Conservation (phyloP, 92 coral and sea anemone genomes). For the Epizoanthus ramosus region DNA sequence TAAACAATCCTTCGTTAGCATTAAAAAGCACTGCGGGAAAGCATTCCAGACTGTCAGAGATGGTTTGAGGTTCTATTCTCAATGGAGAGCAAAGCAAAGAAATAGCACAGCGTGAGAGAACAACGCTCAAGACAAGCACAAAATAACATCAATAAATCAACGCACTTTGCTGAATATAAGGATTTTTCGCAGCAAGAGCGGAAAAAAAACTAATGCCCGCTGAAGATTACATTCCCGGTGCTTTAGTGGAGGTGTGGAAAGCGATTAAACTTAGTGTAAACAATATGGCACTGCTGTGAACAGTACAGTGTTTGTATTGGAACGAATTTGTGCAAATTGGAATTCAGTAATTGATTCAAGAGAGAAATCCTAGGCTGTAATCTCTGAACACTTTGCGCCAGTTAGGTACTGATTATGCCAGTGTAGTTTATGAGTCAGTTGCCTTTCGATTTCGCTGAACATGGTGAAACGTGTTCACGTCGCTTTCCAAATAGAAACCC, state of each 20-base stretch:
- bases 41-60: conserved; percentile 37
- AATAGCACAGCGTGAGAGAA: conserved; percentile 24
- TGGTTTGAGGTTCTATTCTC: conserved; percentile 25
- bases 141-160: conserved; percentile 1
- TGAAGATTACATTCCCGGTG: conserved; percentile 10
- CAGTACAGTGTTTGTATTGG: conserved; percentile 35
- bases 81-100: conserved; percentile 30
- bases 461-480: not conserved
- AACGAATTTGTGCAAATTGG: conserved; percentile 37
- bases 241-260: conserved; percentile 44
- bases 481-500: conserved; percentile 9
- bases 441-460: not conserved
- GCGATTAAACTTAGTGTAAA: conserved; percentile 45
- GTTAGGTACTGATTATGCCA: not conserved
- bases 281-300: conserved; percentile 32
- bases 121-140: conserved; percentile 9
- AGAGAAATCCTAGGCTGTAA: conserved; percentile 12
- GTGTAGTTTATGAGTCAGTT: not conserved
- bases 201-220: not conserved
- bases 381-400: not conserved
- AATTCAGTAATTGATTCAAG: conserved; percentile 21
- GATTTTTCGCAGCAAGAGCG: conserved; percentile 11
- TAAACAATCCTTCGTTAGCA: conserved; percentile 41
- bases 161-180: conserved; percentile 3
- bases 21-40: conserved; percentile 40